Evolutionary conservation across 2,113 vertebrate species (phyloP), one percentile per base, ranked within the genome.

Genomic region (Marcusenius ussheri): DNA sequence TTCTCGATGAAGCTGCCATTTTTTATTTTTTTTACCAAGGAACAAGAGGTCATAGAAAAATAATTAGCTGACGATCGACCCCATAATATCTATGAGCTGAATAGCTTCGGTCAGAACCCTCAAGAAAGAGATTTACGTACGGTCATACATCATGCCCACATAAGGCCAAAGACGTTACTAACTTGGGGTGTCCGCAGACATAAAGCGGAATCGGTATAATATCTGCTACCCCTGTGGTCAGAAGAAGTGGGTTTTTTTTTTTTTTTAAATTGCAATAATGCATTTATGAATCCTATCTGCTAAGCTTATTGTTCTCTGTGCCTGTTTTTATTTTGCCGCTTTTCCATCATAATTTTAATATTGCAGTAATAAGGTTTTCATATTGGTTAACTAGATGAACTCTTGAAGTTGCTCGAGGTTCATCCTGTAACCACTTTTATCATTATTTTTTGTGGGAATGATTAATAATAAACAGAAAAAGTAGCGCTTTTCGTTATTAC

Each of bases 401-500:
- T 46, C 87, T 88, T n/a, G 24, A 42, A 42, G 50, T 90, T 80
- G 92, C 94, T 92, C 77, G 83, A 31, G 92, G 91, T 90, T 91
- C 93, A 66, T 91, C 66, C 35, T n/a, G 49, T 83, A 80, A 89
- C 21, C 35, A 19, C 19, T 80, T 42, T 39, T 84, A 45, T 83
- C 19, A 39, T 21, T 83, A 10, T 21, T 84, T n/a, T 84, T 47
- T 27, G 39, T 15, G 74, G 35, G 74, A 3, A 80, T 42, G 74
- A 11, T 42, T 39, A 45, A 85, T 49, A 46, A 85, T 21, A 19
- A 85, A 85, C 83, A 3, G 49, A 51, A 46, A 51, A 87, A 51
- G 15, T 31, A 35, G n/a, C 19, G 90, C 90, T 90, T 89, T 92
- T 94, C 92, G 93, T 93, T 94, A 94, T 95, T 94, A 93, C 94